Base-by-base conservation (phyloP, 1,140 invertebrate species). In the Drosophila simulans region DNA sequence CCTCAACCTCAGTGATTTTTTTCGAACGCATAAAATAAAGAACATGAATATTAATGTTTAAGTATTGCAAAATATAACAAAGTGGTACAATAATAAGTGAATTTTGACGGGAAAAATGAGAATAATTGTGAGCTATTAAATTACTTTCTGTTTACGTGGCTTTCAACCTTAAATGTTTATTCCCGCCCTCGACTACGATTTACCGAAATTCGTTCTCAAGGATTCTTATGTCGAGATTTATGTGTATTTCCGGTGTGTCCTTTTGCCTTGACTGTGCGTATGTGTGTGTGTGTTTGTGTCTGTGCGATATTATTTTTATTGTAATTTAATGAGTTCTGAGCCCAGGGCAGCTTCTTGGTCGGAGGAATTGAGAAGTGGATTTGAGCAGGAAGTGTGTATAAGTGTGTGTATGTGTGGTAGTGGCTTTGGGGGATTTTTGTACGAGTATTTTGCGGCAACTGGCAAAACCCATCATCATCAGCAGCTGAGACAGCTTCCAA, bases 271-370 rank as follows among this genome's bases (percentile, higher is more conserved):
- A 10, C 1, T 31, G 31, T 31, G 20, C 20, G 20, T 22, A 22
- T 22, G 20, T 43, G 20, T 40, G 45, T 35, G 35, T 13, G 35
- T 37, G 12, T 39, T 11, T 39, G 37, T 39, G 37, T 39, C 11
- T 4, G 37, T 68, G 48, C 7, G 39, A 43, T 27, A 42, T 77
- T 64, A 45, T 66, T 76, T 79, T 80, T 63, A 84, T 76, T 83
- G 75, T 66, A 83, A 80, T 80, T 83, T 83, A 84, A 83, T 83
- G 80, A 84, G 80, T 83, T 84, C 64, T 72, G 49, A 49, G 81
- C 81, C 76, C 25, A 13, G 52, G 58, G 40, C 70, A 42, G n/a
- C n/a, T 42, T 7, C n/a, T 42, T 13, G 20, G 20, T 4, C 12
- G 20, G 20, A 15, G 12, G 20, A 49, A 22, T 62, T 10, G 57